Conservation (phyloP, 2,888 invertebrate species). For the Orchestes rusci region DNA sequence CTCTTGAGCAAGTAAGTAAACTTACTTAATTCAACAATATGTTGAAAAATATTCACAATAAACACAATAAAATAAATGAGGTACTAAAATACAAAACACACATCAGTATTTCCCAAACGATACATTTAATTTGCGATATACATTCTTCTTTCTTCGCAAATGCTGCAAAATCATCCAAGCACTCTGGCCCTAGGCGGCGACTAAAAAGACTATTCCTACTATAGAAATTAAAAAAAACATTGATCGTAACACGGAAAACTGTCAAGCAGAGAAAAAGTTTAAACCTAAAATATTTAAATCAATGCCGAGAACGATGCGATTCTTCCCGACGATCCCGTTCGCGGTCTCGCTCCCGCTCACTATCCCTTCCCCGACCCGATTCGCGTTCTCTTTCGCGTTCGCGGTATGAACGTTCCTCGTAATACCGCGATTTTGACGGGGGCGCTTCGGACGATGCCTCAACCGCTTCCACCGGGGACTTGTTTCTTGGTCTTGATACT, state of each 20-base stretch:
- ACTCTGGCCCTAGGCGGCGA: too few relatives aligned
- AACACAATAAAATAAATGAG: not conserved
- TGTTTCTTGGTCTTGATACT: constrained; percentile 49
- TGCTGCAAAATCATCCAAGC: not conserved
- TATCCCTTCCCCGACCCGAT: constrained; percentile 45
- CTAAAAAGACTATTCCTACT: too few relatives aligned
- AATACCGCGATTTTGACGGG: constrained; percentile 54
- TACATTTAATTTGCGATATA: constrained; percentile 20
- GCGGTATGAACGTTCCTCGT: constrained; percentile 61
- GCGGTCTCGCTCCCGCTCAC: constrained; percentile 59
- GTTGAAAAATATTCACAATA: not conserved
- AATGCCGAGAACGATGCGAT: constrained; percentile 67
- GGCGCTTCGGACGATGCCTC: constrained; percentile 36
- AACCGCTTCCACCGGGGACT: constrained; percentile 54
- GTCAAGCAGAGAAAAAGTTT: too few relatives aligned
- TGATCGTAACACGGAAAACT: too few relatives aligned
- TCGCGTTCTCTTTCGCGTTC: constrained; percentile 60
- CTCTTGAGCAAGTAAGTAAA: too few relatives aligned
- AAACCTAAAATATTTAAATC: too few relatives aligned
- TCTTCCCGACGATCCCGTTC: constrained; percentile 61
- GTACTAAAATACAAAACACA: constrained; percentile 9
- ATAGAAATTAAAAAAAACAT: constrained; percentile 1
- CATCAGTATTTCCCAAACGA: constrained; percentile 18
- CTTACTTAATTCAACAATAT: not conserved
- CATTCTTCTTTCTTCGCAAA: constrained; percentile 17